Evolutionary conservation across 2,797 vertebrate genomes (phyloP).

Genomic region (Darevskia nairensis): DNA sequence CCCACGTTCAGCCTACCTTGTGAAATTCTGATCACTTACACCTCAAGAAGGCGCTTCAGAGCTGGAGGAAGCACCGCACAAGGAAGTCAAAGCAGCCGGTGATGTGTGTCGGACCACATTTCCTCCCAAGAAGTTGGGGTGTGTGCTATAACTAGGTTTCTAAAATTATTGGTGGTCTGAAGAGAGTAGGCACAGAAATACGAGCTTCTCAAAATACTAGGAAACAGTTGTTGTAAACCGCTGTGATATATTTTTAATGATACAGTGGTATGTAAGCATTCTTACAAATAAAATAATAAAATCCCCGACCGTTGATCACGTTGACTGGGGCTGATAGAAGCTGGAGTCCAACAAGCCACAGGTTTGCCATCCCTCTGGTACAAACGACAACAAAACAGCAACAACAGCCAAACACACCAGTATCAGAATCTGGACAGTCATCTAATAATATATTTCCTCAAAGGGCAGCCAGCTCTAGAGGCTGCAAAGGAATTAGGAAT

Average conservation of each 20-base stretch:
- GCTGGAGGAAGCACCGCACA: background rate
- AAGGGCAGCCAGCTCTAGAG: background rate
- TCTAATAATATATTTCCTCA: background rate
- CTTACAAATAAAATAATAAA: no score
- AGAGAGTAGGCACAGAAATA: background rate
- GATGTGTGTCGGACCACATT: background rate
- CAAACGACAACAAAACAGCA: background rate
- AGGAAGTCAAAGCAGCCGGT: background rate
- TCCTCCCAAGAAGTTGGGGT: background rate
- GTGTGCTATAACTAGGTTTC: background rate
- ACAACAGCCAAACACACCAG: no score
- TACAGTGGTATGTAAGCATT: no score
- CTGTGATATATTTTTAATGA: no score
- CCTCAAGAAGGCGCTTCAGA: background rate
- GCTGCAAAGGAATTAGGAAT: background rate
- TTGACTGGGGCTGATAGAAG: no score
- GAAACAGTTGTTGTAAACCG: no score
- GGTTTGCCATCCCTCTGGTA: no score
- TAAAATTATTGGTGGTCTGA: background rate
- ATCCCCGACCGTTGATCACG: no score
- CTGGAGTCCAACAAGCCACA: no score
- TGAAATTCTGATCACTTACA: background rate
- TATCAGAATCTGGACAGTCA: background rate
- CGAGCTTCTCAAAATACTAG: background rate
- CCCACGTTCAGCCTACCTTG: background rate